These are phyloP conservation scores for Progne subis DNA, from an alignment of 2,113 vertebrate genomes.

Conservation along the genomic window DNA sequence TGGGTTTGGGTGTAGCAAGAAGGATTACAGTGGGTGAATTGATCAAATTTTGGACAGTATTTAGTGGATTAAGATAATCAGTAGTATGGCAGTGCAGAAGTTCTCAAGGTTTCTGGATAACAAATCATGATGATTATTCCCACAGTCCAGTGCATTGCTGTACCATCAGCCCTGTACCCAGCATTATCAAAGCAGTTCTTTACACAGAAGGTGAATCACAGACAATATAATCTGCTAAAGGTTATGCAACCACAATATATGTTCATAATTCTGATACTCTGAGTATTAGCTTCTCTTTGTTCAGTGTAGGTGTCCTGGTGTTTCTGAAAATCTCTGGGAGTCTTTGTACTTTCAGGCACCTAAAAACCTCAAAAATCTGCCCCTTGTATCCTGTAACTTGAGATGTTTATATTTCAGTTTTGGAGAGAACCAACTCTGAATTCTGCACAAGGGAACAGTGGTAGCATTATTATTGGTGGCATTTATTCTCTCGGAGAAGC, in stretches of 20 bases:
- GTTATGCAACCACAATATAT: not conserved
- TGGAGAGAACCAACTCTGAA: not conserved
- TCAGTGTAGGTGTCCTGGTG: not conserved
- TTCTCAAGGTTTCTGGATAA: not conserved
- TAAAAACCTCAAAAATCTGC: not conserved
- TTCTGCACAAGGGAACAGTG: not conserved
- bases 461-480: constrained; percentile 10
- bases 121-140: not conserved
- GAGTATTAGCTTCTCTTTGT: not conserved
- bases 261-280: not conserved
- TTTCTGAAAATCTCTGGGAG: not conserved
- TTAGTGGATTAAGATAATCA: not conserved
- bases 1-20: not conserved
- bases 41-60: not conserved
- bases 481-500: constrained; percentile 26
- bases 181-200: not conserved
- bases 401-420: not conserved
- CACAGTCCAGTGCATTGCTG: not conserved
- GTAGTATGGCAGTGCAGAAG: not conserved
- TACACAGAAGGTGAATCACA: not conserved
- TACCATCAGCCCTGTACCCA: not conserved
- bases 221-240: not conserved
- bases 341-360: not conserved
- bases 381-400: not conserved
- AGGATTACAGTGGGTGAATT: not conserved